Conservation (phyloP, 2,888 invertebrate genomes). For the Podabrus alpinus region DNA sequence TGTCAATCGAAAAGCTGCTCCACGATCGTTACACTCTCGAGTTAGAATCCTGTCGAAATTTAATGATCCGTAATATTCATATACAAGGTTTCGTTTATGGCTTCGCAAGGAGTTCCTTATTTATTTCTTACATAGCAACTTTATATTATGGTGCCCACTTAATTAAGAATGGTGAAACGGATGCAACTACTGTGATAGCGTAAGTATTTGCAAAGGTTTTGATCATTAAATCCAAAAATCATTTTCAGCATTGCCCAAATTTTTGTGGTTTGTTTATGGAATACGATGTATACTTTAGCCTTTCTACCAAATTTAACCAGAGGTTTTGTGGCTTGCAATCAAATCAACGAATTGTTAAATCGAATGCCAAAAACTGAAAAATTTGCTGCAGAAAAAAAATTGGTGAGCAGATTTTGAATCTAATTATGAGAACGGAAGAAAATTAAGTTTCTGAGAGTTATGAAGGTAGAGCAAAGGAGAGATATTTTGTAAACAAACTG, state of each 20-base stretch:
- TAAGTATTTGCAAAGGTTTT: too few species aligned
- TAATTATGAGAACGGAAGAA: too few species aligned
- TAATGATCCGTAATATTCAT: constrained; percentile 65
- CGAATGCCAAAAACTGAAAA: not conserved
- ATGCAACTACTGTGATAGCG: constrained; percentile 70
- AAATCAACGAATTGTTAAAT: not conserved
- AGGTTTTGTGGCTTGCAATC: not conserved
- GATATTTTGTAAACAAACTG: too few species aligned
- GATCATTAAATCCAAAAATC: too few species aligned
- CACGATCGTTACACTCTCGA: constrained; percentile 64
- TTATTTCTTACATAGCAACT: constrained; percentile 71
- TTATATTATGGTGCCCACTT: constrained; percentile 75
- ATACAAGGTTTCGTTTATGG: constrained; percentile 71
- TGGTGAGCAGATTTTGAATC: too few species aligned
- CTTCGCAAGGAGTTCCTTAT: constrained; percentile 70
- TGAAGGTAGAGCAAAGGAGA: too few species aligned
- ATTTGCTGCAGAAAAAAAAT: too few species aligned
- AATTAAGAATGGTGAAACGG: constrained; percentile 62
- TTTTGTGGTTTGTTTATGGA: too few species aligned
- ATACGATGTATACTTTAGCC: too few species aligned
- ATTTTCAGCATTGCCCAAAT: too few species aligned
- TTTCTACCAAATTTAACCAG: not conserved
- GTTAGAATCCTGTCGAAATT: constrained; percentile 63
- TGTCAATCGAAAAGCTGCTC: constrained; percentile 73
- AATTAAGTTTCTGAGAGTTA: too few species aligned